A percentile compares a stretch with the other conserved stretches of the same genome.
These are phyloP conservation scores for Oscheius sp. DNA, from an alignment of 2,888 invertebrate genomes.

Conservation along the genomic window DNA sequence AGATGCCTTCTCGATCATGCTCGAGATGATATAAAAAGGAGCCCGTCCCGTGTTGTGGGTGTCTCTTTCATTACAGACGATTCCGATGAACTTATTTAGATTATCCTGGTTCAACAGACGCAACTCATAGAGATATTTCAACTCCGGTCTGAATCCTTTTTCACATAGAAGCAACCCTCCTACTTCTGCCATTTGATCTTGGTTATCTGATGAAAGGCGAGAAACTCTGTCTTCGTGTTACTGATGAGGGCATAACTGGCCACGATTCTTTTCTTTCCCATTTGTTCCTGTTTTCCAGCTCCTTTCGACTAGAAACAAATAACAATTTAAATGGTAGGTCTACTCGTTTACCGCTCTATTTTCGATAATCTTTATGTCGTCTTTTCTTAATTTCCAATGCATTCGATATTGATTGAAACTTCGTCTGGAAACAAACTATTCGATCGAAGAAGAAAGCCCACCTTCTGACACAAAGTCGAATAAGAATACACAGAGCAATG, in stretches of 20 bases:
- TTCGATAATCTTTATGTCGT: constrained; percentile 63
- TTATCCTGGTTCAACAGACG: constrained; percentile 66
- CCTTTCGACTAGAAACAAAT: constrained; percentile 20
- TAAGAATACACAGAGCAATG: constrained; percentile 1
- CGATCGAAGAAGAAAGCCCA: background rate
- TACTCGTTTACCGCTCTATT: constrained; percentile 51
- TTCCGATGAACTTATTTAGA: constrained; percentile 60
- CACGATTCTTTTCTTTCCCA: constrained; percentile 41
- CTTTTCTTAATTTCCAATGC: constrained; percentile 60
- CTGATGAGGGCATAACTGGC: constrained; percentile 61
- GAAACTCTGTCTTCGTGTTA: constrained; percentile 61
- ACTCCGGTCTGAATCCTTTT: constrained; percentile 38
- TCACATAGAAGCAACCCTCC: background rate
- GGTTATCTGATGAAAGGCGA: constrained; percentile 52
- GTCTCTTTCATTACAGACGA: constrained; percentile 60
- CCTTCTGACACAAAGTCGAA: background rate
- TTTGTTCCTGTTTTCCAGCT: constrained; percentile 24
- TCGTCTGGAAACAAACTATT: constrained; percentile 3
- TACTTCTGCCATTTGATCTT: constrained; percentile 57
- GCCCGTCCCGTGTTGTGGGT: constrained; percentile 7
- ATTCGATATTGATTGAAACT: constrained; percentile 54
- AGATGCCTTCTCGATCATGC: constrained; percentile 62
- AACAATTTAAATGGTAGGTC: too few relatives aligned
- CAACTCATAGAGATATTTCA: constrained; percentile 58
- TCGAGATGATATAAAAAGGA: constrained; percentile 56